A percentile compares a stretch with the other conserved stretches of the same genome.
phyloP scores from a whole-genome alignment of 1,140 invertebrate genomes.

The Contarinia nasturtii region DNA sequence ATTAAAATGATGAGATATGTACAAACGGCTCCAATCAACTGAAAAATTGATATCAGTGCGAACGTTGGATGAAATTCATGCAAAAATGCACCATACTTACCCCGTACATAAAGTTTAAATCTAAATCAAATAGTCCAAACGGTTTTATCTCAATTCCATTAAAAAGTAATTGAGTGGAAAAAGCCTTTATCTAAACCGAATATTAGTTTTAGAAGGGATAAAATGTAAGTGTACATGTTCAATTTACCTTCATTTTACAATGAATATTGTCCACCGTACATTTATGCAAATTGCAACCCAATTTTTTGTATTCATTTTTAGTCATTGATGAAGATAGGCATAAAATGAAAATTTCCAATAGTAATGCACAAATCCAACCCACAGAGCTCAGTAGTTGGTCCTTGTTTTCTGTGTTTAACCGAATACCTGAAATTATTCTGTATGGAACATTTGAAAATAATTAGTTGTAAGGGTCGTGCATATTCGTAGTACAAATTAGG shows the following conservation, averaged over 20 bases:
- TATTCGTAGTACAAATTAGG: background rate
- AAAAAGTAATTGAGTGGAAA: no score
- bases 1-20: no score
- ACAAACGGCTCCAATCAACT: no score
- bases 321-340: background rate
- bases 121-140: no score
- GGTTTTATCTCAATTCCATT: no score
- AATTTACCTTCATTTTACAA: background rate
- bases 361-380: background rate
- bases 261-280: background rate
- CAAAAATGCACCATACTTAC: background rate
- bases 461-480: background rate
- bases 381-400: background rate
- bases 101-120: no score
- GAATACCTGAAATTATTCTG: background rate
- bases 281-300: background rate
- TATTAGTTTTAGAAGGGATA: no score
- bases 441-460: background rate
- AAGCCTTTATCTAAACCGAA: no score
- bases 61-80: no score
- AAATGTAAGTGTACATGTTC: no score
- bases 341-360: background rate
- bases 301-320: background rate
- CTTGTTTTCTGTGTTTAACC: background rate
- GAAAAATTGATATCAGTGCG: no score